Base-by-base conservation (phyloP, 2,797 vertebrate species). In the Tapera naevia region DNA sequence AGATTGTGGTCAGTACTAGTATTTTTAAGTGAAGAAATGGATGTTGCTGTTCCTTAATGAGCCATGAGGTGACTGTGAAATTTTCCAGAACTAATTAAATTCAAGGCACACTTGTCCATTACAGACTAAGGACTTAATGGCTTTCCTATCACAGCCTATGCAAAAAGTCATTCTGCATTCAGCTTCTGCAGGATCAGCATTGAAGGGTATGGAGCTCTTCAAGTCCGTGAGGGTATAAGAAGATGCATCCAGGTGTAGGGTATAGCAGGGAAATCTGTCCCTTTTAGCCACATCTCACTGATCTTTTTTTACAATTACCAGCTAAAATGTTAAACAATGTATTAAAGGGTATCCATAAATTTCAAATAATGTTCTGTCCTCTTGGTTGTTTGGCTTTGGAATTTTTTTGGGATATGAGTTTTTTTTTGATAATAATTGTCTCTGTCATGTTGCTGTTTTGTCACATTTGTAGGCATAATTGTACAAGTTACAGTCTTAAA, bases 1-100 rank as follows among this genome's bases (percentile, higher is more conserved):
- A 61, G 67, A 87, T 78, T 94, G 88, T 90, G 94, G 69, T 78
- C 65, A 80, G 50, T 6, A 8, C 30, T n/a, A 46, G 46, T 57
- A 61, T 39, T 84, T 91, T 89, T 74, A 64, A 91, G 45, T 2
- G 7, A 73, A 86, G 43, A 84, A 91, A 92, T 67, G 33, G 50
- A 83, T 54, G 71, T 85, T 83, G 69, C 41, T 85, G 33, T 74
- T 92, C 74, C 72, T 89, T 85, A 74, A 89, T 46, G 93, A 92
- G 57, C 91, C 91, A 80, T 94, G 69, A 85, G 73, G 74, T 93
- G 80, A 80, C 81, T 92, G 74, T 61, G 94, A 81, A 80, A 45
- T 80, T 93, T 94, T 71, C 88, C 61, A 54, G 54, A 88, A 80
- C 50, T 48, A 71, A 89, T 78, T 92, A 89, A 64, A 91, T 88